Conservation (phyloP, 2,113 vertebrate genomes). For the Boulengeromyrus knoepffleri region DNA sequence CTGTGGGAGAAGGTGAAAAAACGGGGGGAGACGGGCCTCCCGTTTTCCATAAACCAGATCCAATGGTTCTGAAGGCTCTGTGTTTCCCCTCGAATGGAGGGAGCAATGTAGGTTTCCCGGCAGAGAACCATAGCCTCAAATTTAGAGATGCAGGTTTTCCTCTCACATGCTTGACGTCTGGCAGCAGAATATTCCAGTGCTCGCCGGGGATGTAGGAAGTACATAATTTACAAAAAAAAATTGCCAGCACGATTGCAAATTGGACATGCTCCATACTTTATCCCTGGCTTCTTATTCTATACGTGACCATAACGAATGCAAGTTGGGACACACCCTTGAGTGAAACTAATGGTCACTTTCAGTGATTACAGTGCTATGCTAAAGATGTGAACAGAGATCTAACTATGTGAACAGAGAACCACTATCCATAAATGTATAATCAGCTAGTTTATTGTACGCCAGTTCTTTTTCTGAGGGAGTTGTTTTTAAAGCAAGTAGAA, state of each 20-base stretch:
- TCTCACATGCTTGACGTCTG: neutral
- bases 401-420: neutral
- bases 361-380: neutral
- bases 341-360: neutral
- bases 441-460: neutral
- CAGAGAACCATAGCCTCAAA: neutral
- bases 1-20: neutral
- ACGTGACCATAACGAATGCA: neutral
- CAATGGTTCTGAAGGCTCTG: neutral
- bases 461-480: neutral
- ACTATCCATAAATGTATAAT: neutral
- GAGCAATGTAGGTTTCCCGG: neutral
- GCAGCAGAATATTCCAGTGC: neutral
- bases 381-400: neutral
- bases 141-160: neutral
- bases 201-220: neutral
- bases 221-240: neutral
- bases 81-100: neutral
- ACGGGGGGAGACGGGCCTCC: neutral
- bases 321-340: neutral
- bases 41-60: neutral
- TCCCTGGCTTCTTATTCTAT: neutral
- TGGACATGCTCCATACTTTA: neutral
- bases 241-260: neutral
- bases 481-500: neutral